A percentile compares a stretch with the other conserved stretches of the same genome.
Evolutionary conservation across 2,797 vertebrate species (phyloP).

Genomic region (Anableps anableps): DNA sequence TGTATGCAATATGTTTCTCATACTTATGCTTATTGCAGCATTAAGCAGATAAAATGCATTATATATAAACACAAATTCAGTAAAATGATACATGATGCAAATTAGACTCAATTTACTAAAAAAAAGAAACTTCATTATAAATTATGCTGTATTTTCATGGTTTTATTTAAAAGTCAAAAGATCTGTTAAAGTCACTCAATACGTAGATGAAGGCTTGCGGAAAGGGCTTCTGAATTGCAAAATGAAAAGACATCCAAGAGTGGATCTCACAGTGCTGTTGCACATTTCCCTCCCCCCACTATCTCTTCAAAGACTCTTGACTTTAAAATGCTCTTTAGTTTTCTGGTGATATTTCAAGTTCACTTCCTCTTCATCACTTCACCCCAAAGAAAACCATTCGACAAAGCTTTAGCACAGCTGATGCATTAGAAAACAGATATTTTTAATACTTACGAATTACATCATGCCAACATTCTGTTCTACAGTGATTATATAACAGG

Average conservation of each 20-base stretch:
- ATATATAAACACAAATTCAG: conserved; percentile 25
- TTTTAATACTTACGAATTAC: not conserved
- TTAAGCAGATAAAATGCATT: conserved; percentile 17
- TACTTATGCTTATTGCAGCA: conserved; percentile 11
- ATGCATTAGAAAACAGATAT: not conserved
- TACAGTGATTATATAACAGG: not conserved
- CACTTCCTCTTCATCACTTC: not conserved
- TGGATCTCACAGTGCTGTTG: not conserved
- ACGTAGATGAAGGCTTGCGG: not conserved
- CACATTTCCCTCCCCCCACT: fast-evolving
- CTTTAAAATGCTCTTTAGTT: not conserved
- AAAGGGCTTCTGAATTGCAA: not conserved
- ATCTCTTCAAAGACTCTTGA: not conserved
- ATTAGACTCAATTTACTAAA: conserved; percentile 23
- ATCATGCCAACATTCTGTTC: not conserved
- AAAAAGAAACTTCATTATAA: conserved; percentile 12
- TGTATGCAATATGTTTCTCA: conserved; percentile 14
- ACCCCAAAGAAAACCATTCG: too few relatives aligned
- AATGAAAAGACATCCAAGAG: not conserved
- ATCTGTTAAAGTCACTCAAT: not conserved
- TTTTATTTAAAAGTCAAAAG: not conserved
- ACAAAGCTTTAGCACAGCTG: not conserved
- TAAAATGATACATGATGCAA: conserved; percentile 21
- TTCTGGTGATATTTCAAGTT: not conserved
- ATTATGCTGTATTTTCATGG: conserved; percentile 6